Base-by-base conservation (phyloP, 2,797 vertebrate species). In the Amblyopsis hoosieri region DNA sequence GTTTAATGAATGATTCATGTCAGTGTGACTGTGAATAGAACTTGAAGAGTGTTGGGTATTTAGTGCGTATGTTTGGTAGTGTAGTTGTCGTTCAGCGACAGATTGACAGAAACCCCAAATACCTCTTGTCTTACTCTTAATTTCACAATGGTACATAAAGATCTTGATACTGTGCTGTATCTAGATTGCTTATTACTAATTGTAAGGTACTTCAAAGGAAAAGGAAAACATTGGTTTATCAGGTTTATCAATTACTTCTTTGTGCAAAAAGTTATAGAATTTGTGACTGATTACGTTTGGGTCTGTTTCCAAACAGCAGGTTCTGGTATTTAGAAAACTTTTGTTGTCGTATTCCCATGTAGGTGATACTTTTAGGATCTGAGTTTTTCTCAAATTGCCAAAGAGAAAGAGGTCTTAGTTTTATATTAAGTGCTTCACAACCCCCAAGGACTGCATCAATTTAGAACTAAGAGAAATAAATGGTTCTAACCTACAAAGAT, bases 391-490 rank as follows among this genome's bases (percentile, higher is more conserved):
- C 61, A 64, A 58, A 76, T 60, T 75, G 60, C 23, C 23, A 29
- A 29, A 29, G 23, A 60, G 50, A 73, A 54, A 51, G 23, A 55
- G 59, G 59, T 67, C 50, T 79, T 60, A 57, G 60, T 57, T 80
- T 54, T 76, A 49, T 54, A 69, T 82, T 74, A 80, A 64, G 69
- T 23, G 45, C 61, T 77, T 33, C 37, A 5, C 45, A 52, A 51
- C 76, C 75, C 83, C 82, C 1, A 15, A 81, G 77, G 83, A 79
- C 62, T 49, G 51, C 69, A 56, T 47, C 61, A 53, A 59, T 83
- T 61, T 71, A 78, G 60, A 81, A 83, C 76, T 83, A 82, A 85
- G 67, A 60, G 54, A 77, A 76, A 81, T 69, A 85, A 88, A 84
- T 58, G 74, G 46, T 64, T 82, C 66, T 64, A 75, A 85, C 78